phyloP scores from a whole-genome alignment of 64 coral and sea anemone genomes.

The Actinia tenebrosa region DNA sequence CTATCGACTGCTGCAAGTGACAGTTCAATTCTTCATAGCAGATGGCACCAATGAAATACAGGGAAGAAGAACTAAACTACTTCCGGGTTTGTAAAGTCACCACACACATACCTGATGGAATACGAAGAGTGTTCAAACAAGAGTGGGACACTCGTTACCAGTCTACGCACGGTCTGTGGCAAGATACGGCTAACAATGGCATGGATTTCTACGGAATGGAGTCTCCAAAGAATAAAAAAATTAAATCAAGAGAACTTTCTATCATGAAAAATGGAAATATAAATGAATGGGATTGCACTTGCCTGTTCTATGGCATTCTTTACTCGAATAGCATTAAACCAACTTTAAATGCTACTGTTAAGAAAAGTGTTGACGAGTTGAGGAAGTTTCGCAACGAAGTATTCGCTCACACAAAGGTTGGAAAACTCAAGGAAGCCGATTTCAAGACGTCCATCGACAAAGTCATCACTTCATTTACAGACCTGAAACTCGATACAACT shows the following conservation, averaged over 20 bases:
- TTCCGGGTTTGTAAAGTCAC: conserved; percentile 50
- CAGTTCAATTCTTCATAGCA: background rate
- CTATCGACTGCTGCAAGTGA: too few species aligned
- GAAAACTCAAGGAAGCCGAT: conserved; percentile 16
- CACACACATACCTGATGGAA: conserved; percentile 15
- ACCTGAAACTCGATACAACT: conserved; percentile 9
- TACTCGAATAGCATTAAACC: conserved; percentile 19
- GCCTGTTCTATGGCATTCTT: conserved; percentile 45
- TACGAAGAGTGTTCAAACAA: conserved; percentile 35
- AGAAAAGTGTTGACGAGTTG: conserved; percentile 20
- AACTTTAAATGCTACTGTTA: background rate
- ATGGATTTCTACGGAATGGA: conserved; percentile 33
- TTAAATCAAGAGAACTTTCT: conserved; percentile 22
- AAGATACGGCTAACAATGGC: conserved; percentile 28
- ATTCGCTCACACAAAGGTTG: conserved; percentile 35
- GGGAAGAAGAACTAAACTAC: conserved; percentile 33
- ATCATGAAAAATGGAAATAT: conserved; percentile 38
- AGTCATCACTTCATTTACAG: conserved; percentile 16
- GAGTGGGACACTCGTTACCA: conserved; percentile 31
- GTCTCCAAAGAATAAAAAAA: conserved; percentile 25
- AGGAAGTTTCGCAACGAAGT: conserved; percentile 35
- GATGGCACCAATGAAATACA: background rate
- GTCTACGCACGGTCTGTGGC: conserved; percentile 30
- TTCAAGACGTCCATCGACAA: conserved; percentile 17
- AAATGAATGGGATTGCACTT: conserved; percentile 51